Evolutionary conservation across 1,140 invertebrate species (phyloP).

Genomic region (Sitobion miscanthi): DNA sequence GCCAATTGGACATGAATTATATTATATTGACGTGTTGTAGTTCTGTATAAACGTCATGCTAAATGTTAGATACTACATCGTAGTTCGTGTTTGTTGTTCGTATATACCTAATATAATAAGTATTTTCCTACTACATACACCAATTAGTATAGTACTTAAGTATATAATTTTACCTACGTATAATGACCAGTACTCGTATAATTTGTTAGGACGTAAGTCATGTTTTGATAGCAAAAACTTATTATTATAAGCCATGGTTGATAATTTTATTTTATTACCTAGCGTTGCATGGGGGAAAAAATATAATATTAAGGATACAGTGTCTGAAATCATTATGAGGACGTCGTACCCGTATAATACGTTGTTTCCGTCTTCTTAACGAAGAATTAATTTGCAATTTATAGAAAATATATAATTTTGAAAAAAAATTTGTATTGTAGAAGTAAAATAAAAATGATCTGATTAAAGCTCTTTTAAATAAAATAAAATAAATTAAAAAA

Average conservation of each 20-base stretch:
- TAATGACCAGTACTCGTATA: not conserved
- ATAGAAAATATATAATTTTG: no score
- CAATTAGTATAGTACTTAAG: slow-evolving; percentile 1
- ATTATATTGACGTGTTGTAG: not conserved
- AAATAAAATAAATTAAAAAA: no score
- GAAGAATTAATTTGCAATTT: no score
- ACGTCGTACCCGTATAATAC: no score
- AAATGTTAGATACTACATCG: not conserved
- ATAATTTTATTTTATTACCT: not conserved
- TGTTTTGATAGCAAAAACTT: not conserved
- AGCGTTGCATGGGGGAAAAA: not conserved
- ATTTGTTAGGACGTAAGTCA: not conserved
- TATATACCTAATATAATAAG: not conserved
- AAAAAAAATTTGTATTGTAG: no score
- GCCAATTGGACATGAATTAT: not conserved
- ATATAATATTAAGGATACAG: no score
- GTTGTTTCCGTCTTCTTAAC: no score
- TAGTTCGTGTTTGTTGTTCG: slow-evolving; percentile 4
- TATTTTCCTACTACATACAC: not conserved
- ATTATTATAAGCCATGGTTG: not conserved
- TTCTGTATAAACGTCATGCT: not conserved
- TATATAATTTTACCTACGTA: not conserved
- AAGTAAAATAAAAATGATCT: no score
- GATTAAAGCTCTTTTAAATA: no score
- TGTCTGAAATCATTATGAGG: no score